Evolutionary conservation across 2,113 vertebrate genomes (phyloP), one percentile per base, ranked within the genome.

Genomic region (Pachyramphus minor): DNA sequence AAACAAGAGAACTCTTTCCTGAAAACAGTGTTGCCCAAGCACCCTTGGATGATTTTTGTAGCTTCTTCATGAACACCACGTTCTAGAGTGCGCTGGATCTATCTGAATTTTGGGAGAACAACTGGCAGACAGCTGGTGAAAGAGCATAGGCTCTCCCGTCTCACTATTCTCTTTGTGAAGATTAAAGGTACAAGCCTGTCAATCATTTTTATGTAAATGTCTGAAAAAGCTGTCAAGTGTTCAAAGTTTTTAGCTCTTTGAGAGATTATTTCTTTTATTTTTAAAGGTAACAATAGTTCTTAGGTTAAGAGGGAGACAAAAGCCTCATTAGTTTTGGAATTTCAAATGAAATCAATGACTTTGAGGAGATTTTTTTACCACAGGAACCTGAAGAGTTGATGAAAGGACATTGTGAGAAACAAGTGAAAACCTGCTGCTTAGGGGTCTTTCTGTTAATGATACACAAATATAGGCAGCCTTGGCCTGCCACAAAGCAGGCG

Each of bases 231-330:
- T 87, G 63, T 80, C 42, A 58, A 55, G 79, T 75, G 44, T 63
- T 91, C 68, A 75, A 71, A 84, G 83, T 88, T 95, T 97, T 92
- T 87, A 95, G 78, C 53, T 90, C 56, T 86, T 94, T 87, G 55
- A 79, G 9, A 44, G 84, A 93, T 97, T 89, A 82, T n/a, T 2
- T 62, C 42, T 76, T 95, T 94, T 60, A 75, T 84, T 95, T 93
- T 82, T 53, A 87, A 58, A 60, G 60, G 45, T 64, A 91, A 68
- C 60, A 88, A 74, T 72, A 53, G 55, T 58, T 82, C 50, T 93
- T 68, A 84, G 63, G 35, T 90, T 92, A 90, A 86, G 84, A 89
- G 39, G 41, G 50, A 96, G 67, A 96, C 81, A 95, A 95, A 96
- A 88, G 49, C 67, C 71, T 89, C 79, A 50, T 50, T 75, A 94